phyloP scores from a whole-genome alignment of 2,888 invertebrate species.

The Agapostemon virescens region DNA sequence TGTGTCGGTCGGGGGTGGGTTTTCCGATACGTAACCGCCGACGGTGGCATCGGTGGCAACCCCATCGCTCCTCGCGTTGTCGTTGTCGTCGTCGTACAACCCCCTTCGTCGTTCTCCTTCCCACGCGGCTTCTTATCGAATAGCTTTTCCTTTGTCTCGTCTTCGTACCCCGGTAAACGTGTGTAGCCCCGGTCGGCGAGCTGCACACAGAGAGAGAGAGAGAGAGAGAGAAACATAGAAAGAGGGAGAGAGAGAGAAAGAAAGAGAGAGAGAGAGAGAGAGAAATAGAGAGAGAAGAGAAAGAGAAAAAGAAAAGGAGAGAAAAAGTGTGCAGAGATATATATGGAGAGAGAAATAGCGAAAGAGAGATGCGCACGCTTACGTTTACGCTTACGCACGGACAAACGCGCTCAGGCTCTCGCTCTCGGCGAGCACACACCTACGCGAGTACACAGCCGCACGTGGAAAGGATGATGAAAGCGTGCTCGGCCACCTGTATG shows the following conservation, averaged over 20 bases:
- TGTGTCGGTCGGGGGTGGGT: slow-evolving; percentile 55
- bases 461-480: slow-evolving; percentile 64
- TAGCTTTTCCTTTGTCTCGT: slow-evolving; percentile 44
- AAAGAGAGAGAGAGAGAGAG: not conserved
- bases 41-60: slow-evolving; percentile 44
- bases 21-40: slow-evolving; percentile 63
- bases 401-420: slow-evolving; percentile 35
- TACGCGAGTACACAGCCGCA: slow-evolving; percentile 48
- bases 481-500: slow-evolving; percentile 80
- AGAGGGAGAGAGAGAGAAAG: too few relatives aligned
- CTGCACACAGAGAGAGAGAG: not conserved
- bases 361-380: slow-evolving; percentile 34
- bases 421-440: slow-evolving; percentile 14
- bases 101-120: slow-evolving; percentile 2
- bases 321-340: too few relatives aligned
- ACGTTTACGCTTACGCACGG: slow-evolving; percentile 38
- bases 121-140: slow-evolving; percentile 55
- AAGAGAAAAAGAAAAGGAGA: too few relatives aligned
- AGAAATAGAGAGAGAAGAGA: slow-evolving; percentile 13
- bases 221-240: too few relatives aligned
- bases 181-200: slow-evolving; percentile 53
- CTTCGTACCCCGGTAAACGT: slow-evolving; percentile 71
- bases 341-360: too few relatives aligned
- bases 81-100: slow-evolving; percentile 27
- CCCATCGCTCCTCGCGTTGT: slow-evolving; percentile 43